Percentiles rank a stretch among this genome's conserved stretches.
phyloP scores from a whole-genome alignment of 2,888 invertebrate genomes.

The Nesidiocoris tenuis region DNA sequence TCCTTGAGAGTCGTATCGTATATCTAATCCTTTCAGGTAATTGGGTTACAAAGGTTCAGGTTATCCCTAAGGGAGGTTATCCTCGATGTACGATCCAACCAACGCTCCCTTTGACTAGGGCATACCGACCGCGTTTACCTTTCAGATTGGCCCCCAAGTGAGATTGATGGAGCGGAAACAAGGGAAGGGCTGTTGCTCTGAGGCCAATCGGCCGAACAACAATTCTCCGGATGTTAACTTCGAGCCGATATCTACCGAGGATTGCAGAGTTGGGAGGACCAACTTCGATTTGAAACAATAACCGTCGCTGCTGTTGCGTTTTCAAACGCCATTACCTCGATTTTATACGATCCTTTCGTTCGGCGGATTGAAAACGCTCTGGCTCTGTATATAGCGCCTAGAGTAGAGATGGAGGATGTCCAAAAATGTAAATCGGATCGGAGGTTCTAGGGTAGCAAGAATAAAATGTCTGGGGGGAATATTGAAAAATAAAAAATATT shows the following conservation, averaged over 20 bases:
- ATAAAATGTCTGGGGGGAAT: no score
- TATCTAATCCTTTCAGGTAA: slow-evolving; percentile 5
- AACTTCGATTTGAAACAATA: background rate
- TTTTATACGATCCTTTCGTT: no score
- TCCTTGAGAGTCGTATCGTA: background rate
- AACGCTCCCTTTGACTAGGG: background rate
- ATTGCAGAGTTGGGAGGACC: background rate
- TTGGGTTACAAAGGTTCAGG: slow-evolving; percentile 12
- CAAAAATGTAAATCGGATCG: no score
- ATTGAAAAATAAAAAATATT: no score
- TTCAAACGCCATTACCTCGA: background rate
- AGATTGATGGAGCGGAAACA: slow-evolving; percentile 37
- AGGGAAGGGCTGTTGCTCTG: background rate
- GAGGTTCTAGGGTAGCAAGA: no score
- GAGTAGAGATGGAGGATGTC: no score
- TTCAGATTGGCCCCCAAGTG: slow-evolving; percentile 28
- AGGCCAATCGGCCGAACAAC: background rate
- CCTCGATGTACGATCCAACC: background rate
- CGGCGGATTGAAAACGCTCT: no score
- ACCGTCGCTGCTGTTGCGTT: background rate
- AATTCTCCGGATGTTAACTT: background rate
- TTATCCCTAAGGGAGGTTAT: background rate
- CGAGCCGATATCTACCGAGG: background rate
- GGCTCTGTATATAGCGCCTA: no score
- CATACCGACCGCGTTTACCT: slow-evolving; percentile 7